A percentile compares a stretch with the other conserved stretches of the same genome.
These are phyloP conservation scores for Epizoanthus illoricatus DNA, from an alignment of 92 coral and sea anemone species.

Conservation along the genomic window DNA sequence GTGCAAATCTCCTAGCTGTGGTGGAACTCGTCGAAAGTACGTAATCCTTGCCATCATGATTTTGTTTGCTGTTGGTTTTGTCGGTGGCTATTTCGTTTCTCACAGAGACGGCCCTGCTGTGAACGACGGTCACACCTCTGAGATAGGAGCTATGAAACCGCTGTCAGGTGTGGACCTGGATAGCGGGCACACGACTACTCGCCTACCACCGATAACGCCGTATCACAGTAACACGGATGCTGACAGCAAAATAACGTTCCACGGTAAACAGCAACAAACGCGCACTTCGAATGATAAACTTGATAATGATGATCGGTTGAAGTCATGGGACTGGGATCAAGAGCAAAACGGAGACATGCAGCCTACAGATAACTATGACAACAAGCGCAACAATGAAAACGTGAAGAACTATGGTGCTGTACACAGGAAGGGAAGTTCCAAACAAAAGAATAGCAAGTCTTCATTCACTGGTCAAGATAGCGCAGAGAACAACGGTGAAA, in stretches of 20 bases:
- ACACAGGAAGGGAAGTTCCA: neutral
- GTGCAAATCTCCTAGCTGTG: neutral
- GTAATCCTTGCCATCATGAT: neutral
- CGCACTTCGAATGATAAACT: neutral
- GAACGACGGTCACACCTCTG: neutral
- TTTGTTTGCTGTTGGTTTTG: constrained; percentile 8
- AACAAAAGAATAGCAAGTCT: neutral
- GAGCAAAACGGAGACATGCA: neutral
- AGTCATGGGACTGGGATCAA: neutral
- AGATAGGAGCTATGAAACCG: neutral
- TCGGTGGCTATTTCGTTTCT: neutral
- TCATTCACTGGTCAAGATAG: neutral
- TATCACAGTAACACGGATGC: neutral
- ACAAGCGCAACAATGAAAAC: neutral
- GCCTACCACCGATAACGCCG: neutral
- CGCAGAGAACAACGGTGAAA: neutral
- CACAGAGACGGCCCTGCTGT: neutral
- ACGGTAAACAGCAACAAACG: neutral
- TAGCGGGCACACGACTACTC: neutral
- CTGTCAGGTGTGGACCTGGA: neutral
- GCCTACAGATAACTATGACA: neutral
- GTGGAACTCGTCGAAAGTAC: neutral
- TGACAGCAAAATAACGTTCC: neutral
- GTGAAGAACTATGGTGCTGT: neutral
- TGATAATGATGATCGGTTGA: too few relatives aligned